These are phyloP conservation scores for Coregonus sp. DNA, from an alignment of 2,797 vertebrate genomes.

Conservation along the genomic window DNA sequence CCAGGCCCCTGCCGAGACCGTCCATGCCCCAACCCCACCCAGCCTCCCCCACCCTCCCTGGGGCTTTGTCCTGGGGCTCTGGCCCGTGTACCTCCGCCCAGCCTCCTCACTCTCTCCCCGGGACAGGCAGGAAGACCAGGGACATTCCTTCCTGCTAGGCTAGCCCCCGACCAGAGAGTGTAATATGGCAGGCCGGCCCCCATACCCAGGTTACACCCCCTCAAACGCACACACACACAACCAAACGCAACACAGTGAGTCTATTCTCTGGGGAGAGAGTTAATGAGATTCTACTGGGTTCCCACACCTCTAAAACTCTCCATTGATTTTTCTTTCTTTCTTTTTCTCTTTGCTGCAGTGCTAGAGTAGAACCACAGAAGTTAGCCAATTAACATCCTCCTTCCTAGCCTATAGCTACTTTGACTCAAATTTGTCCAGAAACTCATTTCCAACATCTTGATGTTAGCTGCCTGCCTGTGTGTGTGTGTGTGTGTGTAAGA, in stretches of 20 bases:
- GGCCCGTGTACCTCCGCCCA: conserved; percentile 82
- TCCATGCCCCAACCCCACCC: conserved; percentile 39
- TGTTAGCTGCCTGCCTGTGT: background rate
- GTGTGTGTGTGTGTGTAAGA: conserved; percentile 16
- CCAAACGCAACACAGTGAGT: background rate
- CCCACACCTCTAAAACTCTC: conserved; percentile 41
- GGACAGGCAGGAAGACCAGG: conserved; percentile 76
- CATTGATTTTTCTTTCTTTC: background rate
- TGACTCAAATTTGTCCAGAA: background rate
- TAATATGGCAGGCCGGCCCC: conserved; percentile 18
- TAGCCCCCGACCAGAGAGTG: conserved; percentile 46
- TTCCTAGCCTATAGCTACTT: background rate
- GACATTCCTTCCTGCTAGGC: conserved; percentile 91
- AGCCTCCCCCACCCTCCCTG: conserved; percentile 55
- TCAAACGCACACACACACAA: conserved; percentile 30
- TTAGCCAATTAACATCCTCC: background rate
- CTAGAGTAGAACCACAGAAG: background rate
- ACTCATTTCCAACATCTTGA: background rate
- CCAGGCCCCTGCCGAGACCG: conserved; percentile 72
- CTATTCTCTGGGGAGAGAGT: conserved; percentile 59
- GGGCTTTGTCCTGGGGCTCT: conserved; percentile 84
- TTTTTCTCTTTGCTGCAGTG: no score
- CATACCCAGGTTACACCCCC: conserved; percentile 8
- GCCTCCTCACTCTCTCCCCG: conserved; percentile 69
- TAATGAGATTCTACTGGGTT: conserved; percentile 63